These are phyloP conservation scores for Aphelinus certus DNA, from an alignment of 1,140 invertebrate species.

Conservation along the genomic window DNA sequence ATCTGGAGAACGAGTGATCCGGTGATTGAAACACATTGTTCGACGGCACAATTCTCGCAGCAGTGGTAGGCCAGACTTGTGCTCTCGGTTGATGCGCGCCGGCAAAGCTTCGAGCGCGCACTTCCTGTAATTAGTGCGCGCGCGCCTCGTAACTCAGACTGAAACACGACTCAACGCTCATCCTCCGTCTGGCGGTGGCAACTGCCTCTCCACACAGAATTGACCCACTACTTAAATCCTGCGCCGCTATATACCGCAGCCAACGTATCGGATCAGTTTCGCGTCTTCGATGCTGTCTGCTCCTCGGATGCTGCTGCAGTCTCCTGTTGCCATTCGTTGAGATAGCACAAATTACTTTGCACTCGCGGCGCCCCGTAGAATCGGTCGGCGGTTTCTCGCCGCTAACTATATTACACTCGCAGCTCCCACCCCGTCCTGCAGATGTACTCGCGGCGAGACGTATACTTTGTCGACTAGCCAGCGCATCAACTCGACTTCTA, in stretches of 20 bases:
- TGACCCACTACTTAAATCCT: no score
- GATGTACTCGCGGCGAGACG: not conserved
- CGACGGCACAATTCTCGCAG: not conserved
- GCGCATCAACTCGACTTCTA: no score
- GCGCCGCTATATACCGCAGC: no score
- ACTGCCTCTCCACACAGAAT: no score
- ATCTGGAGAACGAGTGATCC: no score
- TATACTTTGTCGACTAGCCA: no score
- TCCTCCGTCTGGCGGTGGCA: not conserved
- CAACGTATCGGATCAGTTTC: constrained; percentile 19
- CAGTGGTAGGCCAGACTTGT: not conserved
- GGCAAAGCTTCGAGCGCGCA: not conserved
- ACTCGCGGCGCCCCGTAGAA: not conserved
- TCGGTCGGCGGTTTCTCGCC: not conserved
- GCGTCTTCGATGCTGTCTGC: not conserved
- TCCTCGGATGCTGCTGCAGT: not conserved
- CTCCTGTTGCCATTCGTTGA: not conserved
- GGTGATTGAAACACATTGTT: not conserved
- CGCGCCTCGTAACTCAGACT: not conserved
- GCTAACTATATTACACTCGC: not conserved
- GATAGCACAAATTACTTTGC: constrained; percentile 19
- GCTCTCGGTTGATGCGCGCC: not conserved
- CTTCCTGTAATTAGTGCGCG: not conserved
- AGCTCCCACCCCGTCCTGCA: not conserved
- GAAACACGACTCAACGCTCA: no score